Percentiles rank a stretch among this genome's conserved stretches.
These are phyloP conservation scores for Vanacampus margaritifer DNA, from an alignment of 2,113 vertebrate genomes.

Conservation along the genomic window DNA sequence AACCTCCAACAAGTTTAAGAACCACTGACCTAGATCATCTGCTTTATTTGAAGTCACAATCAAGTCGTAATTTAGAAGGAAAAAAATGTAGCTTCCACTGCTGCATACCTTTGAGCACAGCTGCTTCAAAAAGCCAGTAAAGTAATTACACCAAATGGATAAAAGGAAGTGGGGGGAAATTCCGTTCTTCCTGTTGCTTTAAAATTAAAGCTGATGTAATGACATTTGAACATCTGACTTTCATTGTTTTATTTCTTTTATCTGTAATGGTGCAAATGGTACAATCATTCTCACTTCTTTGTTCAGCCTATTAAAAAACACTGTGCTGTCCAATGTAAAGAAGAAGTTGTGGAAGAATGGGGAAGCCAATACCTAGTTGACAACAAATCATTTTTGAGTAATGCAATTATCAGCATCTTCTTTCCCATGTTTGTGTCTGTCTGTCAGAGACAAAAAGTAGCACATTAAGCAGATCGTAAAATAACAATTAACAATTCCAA, in stretches of 20 bases:
- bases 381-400: background rate
- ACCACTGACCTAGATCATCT: background rate
- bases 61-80: background rate
- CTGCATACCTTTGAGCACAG: background rate
- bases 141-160: too few relatives aligned
- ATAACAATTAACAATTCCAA: background rate
- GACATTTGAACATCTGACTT: too few relatives aligned
- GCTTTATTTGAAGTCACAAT: too few relatives aligned
- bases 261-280: background rate
- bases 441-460: background rate
- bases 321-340: conserved; percentile 7
- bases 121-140: too few relatives aligned
- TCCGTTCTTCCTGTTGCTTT: too few relatives aligned
- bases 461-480: background rate
- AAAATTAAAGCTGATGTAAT: background rate
- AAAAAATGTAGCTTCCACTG: background rate
- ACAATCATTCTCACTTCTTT: background rate
- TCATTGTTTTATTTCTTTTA: background rate
- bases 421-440: background rate
- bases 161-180: too few relatives aligned
- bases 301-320: background rate
- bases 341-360: conserved; percentile 21
- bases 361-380: background rate
- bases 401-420: background rate
- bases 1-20: too few relatives aligned